Conservation (phyloP, 2,888 invertebrate species). For the Notodonta ziczac region DNA sequence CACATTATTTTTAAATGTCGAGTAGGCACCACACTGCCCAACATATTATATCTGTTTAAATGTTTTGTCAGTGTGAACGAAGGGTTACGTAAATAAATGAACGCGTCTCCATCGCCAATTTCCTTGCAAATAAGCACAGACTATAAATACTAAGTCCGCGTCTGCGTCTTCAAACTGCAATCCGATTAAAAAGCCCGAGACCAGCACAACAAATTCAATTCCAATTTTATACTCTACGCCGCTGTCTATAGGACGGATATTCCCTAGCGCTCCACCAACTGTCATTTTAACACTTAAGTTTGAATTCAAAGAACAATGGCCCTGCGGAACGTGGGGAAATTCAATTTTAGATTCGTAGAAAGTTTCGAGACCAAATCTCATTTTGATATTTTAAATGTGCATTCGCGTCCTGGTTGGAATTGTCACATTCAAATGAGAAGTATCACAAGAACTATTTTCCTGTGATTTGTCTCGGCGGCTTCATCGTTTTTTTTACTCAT, state of each 20-base stretch:
- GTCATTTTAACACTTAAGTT: constrained; percentile 49
- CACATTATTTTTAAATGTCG: too few relatives aligned
- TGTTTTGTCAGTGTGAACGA: too few relatives aligned
- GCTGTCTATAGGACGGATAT: constrained; percentile 12
- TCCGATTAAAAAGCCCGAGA: constrained; percentile 54
- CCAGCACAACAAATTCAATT: constrained; percentile 10
- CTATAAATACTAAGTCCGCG: constrained; percentile 47
- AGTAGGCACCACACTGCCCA: too few relatives aligned
- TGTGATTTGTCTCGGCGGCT: constrained; percentile 19
- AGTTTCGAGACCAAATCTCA: constrained; percentile 56
- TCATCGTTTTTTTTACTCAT: too few relatives aligned
- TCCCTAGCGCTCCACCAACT: constrained; percentile 22
- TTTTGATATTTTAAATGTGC: constrained; percentile 62
- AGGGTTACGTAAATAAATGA: neutral
- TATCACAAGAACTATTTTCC: constrained; percentile 18
- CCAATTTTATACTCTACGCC: constrained; percentile 25
- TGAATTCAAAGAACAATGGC: constrained; percentile 52
- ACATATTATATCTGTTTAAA: too few relatives aligned
- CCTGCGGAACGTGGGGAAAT: constrained; percentile 52
- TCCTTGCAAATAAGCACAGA: constrained; percentile 35
- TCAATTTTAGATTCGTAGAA: constrained; percentile 63
- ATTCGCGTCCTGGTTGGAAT: constrained; percentile 40
- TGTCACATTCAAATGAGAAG: constrained; percentile 41
- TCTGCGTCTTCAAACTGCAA: constrained; percentile 40
- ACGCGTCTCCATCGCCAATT: neutral